Evolutionary conservation across 2,888 invertebrate genomes (phyloP), one percentile per base, ranked within the genome.

Genomic region (Andrena camellia): DNA sequence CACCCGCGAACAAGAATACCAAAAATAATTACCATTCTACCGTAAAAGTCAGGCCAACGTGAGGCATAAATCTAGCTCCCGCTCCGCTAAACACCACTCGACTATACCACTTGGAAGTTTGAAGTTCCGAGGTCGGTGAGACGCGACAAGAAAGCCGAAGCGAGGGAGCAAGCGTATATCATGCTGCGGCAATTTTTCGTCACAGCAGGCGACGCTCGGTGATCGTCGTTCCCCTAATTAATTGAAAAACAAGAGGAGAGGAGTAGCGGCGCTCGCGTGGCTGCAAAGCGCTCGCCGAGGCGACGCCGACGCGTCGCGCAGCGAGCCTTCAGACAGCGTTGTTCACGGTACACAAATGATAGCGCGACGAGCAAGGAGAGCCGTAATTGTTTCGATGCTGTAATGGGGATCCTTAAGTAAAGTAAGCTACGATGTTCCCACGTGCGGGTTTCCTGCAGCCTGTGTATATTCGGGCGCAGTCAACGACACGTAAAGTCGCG

Each of bases 401-500:
- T 73, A 81, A 81, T 63, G 74, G 66, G 64, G 71, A 75, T 83
- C 66, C 83, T 81, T 78, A 74, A 87, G 85, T 59, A 82, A 57
- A 78, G 48, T 64, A 72, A 81, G 67, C 79, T 75, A 74, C 72
- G 74, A 84, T 75, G 88, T 91, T 92, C 92, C 91, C 92, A 92
- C 92, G 90, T 90, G 86, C 85, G 86, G 86, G 89, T 89, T 90
- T 91, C 85, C 83, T 87, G 73, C 74, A 63, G 83, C 85, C 86
- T 75, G 70, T 82, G 82, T 85, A 88, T 88, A 89, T 89, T 90
- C 87, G 90, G 88, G 77, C 87, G 87, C 89, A 91, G 91, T 89
- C 90, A 91, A 91, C 90, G 88, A 90, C 88, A 90, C 88, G 89
- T 88, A 86, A 87, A 90, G 90, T 84, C 87, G 88, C 78, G 84